Conservation (phyloP, 2,888 invertebrate species). For the Harpalus rufipes region DNA sequence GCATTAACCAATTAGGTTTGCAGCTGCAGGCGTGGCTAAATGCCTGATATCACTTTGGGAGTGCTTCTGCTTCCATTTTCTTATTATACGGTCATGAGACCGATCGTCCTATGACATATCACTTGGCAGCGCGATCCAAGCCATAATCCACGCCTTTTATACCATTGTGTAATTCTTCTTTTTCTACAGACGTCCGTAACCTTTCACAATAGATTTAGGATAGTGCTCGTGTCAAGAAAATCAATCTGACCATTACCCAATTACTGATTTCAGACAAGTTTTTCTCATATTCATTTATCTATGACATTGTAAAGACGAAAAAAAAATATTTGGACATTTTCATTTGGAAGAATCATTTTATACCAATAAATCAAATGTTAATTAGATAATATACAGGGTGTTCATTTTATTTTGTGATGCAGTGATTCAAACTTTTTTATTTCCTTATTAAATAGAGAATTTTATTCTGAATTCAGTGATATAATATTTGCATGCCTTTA, state of each 20-base stretch:
- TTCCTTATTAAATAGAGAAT: too few relatives aligned
- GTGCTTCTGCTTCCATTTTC: conserved; percentile 36
- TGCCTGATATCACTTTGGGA: conserved; percentile 40
- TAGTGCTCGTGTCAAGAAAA: conserved; percentile 5
- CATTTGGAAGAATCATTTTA: neutral
- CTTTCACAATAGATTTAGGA: conserved; percentile 37
- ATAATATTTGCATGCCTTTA: too few relatives aligned
- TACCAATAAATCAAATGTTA: too few relatives aligned
- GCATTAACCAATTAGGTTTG: conserved; percentile 30
- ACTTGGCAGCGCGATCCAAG: conserved; percentile 39
- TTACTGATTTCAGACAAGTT: neutral
- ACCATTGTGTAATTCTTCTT: conserved; percentile 41
- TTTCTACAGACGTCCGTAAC: conserved; percentile 5
- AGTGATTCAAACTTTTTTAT: too few relatives aligned
- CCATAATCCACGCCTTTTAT: conserved; percentile 50
- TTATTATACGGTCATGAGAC: conserved; percentile 45
- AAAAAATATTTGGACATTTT: neutral
- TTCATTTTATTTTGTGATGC: too few relatives aligned
- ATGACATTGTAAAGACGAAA: neutral
- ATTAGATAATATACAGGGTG: too few relatives aligned
- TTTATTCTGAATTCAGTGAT: too few relatives aligned
- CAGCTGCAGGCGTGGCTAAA: conserved; percentile 26
- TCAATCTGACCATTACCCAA: neutral
- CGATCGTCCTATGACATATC: conserved; percentile 29
- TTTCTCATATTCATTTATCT: neutral